Evolutionary conservation across 2,113 vertebrate genomes (phyloP).

Genomic region (Alouatta palliata): DNA sequence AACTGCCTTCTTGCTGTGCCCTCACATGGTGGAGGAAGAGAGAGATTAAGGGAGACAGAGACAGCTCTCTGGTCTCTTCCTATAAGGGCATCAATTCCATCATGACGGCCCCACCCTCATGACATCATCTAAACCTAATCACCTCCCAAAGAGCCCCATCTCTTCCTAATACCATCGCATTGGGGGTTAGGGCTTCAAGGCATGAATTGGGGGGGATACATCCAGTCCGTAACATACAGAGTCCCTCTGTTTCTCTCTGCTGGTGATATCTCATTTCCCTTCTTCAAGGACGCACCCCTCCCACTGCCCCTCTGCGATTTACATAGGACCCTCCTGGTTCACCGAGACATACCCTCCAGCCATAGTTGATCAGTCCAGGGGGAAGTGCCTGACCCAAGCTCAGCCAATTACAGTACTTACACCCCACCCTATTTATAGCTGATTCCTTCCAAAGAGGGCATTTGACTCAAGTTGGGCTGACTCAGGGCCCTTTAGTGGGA

Average conservation of each 20-base stretch:
- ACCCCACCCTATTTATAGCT: no score
- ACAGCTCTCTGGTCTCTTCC: not conserved
- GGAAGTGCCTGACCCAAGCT: not conserved
- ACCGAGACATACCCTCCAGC: accelerated
- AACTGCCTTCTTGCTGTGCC: not conserved
- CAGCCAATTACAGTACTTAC: not conserved
- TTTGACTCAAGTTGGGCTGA: not conserved
- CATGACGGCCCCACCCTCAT: no score
- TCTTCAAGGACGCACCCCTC: not conserved
- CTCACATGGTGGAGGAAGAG: not conserved
- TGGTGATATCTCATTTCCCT: not conserved
- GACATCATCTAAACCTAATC: no score
- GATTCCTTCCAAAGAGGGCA: not conserved
- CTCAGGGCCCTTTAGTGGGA: not conserved
- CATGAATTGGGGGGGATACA: not conserved
- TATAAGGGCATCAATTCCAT: not conserved
- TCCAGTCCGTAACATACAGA: not conserved
- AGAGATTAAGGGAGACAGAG: not conserved
- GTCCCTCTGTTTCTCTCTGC: no score
- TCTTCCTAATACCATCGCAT: not conserved
- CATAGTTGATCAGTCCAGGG: not conserved
- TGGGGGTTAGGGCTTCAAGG: not conserved
- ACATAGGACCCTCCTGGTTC: not conserved
- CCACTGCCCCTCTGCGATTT: not conserved
- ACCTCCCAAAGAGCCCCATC: not conserved